Evolutionary conservation across 2,113 vertebrate species (phyloP), one percentile per base, ranked within the genome.

Genomic region (Otis tarda): DNA sequence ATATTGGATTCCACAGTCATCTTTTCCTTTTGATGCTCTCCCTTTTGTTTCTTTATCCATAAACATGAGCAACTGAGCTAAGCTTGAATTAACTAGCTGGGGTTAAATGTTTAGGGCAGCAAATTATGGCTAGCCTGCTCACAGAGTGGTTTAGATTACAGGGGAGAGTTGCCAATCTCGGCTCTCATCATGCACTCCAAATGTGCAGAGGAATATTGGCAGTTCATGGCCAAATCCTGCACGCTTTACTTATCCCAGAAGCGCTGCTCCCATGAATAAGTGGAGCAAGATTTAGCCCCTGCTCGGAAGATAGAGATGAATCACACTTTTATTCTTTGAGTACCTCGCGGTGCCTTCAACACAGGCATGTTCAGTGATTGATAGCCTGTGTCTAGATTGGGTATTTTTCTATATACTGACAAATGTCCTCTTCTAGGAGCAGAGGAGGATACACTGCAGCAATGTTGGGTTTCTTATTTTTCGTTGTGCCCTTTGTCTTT

Each of bases 11-110:
- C 96, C 96, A 94, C 53, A 96, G 96, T 94, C 97, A 97, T 98
- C 97, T 97, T 97, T 98, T 93, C 88, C 97, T 97, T 98, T 98
- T 98, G 97, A 98, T 98, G 97, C 97, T 95, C 87, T 94, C 95
- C 89, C 89, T 97, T 98, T 97, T 98, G 95, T 88, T 98, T 97
- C 96, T 96, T 93, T 98, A 97, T 98, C 97, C 97, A 98, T 97
- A 98, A 98, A 98, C 97, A 98, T 97, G 97, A 98, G 97, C 95
- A 97, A 95, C 93, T 71, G 84, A 95, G 94, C 97, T 93, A 91
- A 97, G 93, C 96, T 97, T 97, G 97, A 98, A 98, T 97, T 97
- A 98, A 98, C 97, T 70, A 93, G 93, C 94, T 57, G 8, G 92
- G 87, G 97, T 97, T 98, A 97, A 97, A 98, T 96, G 97, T 97